Base-by-base conservation (phyloP, 2,797 vertebrate species). In the Poecilia picta region DNA sequence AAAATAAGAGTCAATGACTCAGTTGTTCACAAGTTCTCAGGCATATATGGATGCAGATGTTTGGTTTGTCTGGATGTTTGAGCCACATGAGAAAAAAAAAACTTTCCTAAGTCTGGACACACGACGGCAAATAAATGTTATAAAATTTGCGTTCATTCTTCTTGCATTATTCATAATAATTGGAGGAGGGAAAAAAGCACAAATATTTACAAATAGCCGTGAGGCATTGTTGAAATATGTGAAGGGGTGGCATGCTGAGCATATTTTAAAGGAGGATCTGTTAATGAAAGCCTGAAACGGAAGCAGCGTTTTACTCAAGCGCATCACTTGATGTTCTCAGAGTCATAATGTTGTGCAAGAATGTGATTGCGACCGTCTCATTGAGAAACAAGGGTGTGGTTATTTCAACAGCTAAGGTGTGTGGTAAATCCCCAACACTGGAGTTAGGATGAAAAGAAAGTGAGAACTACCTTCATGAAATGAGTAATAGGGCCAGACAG, bases 161-260 rank as follows among this genome's bases (percentile, higher is more conserved):
- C 66, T 71, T 75, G 33, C 75, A 82, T 66, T 82, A 83, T 85
- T 92, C 87, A 90, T 75, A 81, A 78, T 86, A 68, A 75, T 33
- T 76, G 79, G 73, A 80, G 76, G 57, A 5, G 59, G 75, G 72
- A 33, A 5, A 46, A 31, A n/a, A 0, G 88, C 81, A 86, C 80
- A 89, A 88, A 91, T 89, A 91, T 91, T 90, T 92, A 86, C 85
- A 89, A 39, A 53, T 55, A 83, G 79, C 62, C 76, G 74, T 75
- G 74, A 43, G 59, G 72, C 75, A 87, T 78, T 88, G 83, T 84
- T 80, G 74, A 88, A 82, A 87, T 77, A 79, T 82, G 88, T 72
- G 53, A 53, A 47, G 47, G 46, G 75, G 73, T 74, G 75, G 90
- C 73, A 77, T 49, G 41, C 43, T 85, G 62, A 86, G 47, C 15